Conservation (phyloP, 2,888 invertebrate genomes). For the Ormyrus thymus region DNA sequence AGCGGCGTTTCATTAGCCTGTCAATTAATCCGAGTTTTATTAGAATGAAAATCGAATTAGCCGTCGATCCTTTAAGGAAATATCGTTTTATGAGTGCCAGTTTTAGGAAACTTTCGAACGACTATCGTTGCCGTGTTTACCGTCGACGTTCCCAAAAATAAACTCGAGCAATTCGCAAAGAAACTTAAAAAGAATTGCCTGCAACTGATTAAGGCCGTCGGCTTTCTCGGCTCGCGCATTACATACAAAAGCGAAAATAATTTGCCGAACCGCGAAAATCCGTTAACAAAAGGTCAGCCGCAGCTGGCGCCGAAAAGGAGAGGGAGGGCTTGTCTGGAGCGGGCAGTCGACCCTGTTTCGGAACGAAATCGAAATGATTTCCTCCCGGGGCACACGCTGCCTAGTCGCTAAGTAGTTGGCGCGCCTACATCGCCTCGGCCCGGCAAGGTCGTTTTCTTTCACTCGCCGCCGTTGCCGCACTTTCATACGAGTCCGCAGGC, state of each 20-base stretch:
- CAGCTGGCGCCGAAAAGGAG: neutral
- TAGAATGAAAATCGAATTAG: no score
- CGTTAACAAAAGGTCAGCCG: neutral
- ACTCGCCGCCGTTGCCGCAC: constrained; percentile 54
- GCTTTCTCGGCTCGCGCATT: no score
- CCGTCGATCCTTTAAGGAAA: no score
- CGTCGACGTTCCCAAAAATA: no score
- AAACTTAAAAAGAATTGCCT: neutral
- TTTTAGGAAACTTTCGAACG: no score
- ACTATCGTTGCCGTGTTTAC: no score
- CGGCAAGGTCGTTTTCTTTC: constrained; percentile 62
- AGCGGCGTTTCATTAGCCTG: neutral
- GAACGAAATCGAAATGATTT: constrained; percentile 68
- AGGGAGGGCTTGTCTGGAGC: neutral
- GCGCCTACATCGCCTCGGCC: constrained; percentile 37
- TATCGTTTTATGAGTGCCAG: no score
- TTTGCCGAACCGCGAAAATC: neutral
- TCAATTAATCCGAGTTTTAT: no score
- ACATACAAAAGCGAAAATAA: no score
- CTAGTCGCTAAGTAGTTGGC: constrained; percentile 50
- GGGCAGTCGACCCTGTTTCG: constrained; percentile 32
- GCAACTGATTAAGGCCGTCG: neutral
- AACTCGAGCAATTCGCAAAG: no score
- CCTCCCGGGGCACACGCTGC: constrained; percentile 43
- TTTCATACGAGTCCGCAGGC: constrained; percentile 29